Percentiles rank a stretch among this genome's conserved stretches.
Conservation (phyloP, 2,113 vertebrate species). For the Pelvicachromis taeniatus region DNA sequence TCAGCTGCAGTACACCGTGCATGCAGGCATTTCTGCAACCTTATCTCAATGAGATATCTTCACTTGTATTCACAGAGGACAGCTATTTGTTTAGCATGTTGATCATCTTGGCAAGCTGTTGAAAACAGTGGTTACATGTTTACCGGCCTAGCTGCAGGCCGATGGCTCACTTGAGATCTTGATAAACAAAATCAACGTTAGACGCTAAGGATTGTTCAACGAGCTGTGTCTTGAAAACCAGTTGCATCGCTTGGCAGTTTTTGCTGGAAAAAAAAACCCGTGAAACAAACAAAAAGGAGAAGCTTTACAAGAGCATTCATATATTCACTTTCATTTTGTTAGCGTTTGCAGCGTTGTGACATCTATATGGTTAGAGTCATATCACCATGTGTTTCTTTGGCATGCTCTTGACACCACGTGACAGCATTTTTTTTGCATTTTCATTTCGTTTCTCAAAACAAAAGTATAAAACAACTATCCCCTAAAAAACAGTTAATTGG, state of each 20-base stretch:
- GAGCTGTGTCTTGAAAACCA: background rate
- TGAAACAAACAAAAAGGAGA: background rate
- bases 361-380: background rate
- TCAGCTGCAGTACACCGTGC: background rate
- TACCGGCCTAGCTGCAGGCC: background rate
- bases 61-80: background rate
- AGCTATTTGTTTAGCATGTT: background rate
- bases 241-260: background rate
- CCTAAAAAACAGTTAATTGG: background rate
- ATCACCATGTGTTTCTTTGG: background rate
- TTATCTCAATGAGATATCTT: background rate
- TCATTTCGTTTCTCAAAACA: background rate
- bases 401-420: background rate
- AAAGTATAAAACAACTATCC: rapidly evolving
- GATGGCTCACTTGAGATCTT: background rate
- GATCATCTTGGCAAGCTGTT: background rate
- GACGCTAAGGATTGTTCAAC: background rate
- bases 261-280: background rate
- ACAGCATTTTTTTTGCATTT: background rate
- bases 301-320: background rate
- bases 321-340: background rate
- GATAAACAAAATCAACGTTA: background rate
- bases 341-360: background rate
- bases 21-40: background rate
- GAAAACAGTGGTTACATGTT: background rate